These are phyloP conservation scores for Hapalemur alaotrensis DNA, from an alignment of 2,797 vertebrate species.

Conservation along the genomic window DNA sequence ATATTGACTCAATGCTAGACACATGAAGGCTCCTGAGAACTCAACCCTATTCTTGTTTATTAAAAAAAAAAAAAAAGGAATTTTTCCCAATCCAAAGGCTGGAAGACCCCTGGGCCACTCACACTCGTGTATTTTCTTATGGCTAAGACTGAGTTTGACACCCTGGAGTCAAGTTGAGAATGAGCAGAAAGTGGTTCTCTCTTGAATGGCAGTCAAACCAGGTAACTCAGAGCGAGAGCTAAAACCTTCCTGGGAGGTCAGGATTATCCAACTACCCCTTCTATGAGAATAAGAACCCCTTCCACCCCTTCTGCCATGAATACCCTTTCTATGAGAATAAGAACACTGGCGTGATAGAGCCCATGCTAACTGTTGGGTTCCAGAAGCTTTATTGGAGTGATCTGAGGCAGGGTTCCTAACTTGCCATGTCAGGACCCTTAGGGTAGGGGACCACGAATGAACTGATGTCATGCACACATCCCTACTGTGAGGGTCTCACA, in stretches of 20 bases:
- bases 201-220: background rate
- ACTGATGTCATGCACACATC: accelerated
- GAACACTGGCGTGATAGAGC: background rate
- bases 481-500: background rate
- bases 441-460: too few relatives aligned
- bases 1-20: background rate
- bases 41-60: background rate
- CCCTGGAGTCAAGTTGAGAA: background rate
- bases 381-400: background rate
- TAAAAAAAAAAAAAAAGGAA: background rate
- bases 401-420: background rate
- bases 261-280: too few relatives aligned
- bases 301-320: too few relatives aligned
- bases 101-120: background rate
- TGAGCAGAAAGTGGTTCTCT: background rate
- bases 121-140: background rate
- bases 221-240: background rate
- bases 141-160: background rate
- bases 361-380: accelerated
- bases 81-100: background rate
- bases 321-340: background rate
- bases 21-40: background rate
- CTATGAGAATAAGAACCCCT: background rate
- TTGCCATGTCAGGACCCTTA: background rate
- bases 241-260: background rate